A percentile compares a stretch with the other conserved stretches of the same genome.
Conservation (phyloP, 2,888 invertebrate species). For the Lampropteryx suffumata region DNA sequence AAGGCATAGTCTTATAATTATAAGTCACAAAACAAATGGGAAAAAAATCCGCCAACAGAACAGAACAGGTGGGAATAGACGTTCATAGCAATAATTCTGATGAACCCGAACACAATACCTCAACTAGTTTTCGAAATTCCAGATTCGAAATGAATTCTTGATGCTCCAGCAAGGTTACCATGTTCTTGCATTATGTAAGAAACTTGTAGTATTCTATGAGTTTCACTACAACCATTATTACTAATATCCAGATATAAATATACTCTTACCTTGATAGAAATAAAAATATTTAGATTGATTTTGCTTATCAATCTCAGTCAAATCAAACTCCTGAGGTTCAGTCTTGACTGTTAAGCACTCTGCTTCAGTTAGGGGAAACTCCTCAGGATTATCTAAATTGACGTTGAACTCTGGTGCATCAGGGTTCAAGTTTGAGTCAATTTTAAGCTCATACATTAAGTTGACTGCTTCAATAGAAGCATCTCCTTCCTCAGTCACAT, state of each 20-base stretch:
- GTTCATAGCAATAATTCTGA: no score
- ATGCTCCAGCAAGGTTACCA: no score
- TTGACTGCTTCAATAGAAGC: slow-evolving; percentile 56
- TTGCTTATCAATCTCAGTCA: slow-evolving; percentile 64
- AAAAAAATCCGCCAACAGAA: no score
- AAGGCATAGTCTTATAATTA: no score
- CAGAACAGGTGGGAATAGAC: no score
- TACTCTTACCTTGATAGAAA: slow-evolving; percentile 93
- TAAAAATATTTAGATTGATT: slow-evolving; percentile 86
- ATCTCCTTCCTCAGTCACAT: slow-evolving; percentile 65
- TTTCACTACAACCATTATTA: background rate
- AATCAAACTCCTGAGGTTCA: slow-evolving; percentile 39
- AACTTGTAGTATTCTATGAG: no score
- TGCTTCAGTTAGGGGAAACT: slow-evolving; percentile 59
- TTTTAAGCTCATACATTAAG: slow-evolving; percentile 50
- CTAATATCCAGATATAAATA: background rate
- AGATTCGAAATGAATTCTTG: no score
- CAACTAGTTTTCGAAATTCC: no score
- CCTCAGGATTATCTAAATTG: slow-evolving; percentile 44
- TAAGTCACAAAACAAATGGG: no score
- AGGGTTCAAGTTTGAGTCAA: slow-evolving; percentile 63
- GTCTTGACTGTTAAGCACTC: slow-evolving; percentile 34
- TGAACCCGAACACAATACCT: no score
- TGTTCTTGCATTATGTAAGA: no score
- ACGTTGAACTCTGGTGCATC: slow-evolving; percentile 59